phyloP scores from a whole-genome alignment of 2,888 invertebrate species.

The Protodeltote pygarga region DNA sequence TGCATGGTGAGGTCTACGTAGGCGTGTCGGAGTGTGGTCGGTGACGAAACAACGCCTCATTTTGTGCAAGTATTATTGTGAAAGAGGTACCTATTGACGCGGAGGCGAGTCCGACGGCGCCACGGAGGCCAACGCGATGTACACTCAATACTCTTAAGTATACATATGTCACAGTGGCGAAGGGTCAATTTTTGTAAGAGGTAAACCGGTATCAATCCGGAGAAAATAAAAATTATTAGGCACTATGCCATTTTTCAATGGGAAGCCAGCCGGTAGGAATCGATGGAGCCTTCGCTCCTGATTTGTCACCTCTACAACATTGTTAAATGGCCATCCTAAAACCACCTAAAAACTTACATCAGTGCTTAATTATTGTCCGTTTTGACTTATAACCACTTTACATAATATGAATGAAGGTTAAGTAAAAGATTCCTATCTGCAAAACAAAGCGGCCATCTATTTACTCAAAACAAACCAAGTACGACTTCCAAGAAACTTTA shows the following conservation, averaged over 20 bases:
- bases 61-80: conserved; percentile 82
- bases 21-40: conserved; percentile 75
- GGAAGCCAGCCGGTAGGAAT: too few species aligned
- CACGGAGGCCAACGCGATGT: conserved; percentile 63
- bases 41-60: conserved; percentile 79
- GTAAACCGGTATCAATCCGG: too few species aligned
- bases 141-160: conserved; percentile 49
- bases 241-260: too few species aligned
- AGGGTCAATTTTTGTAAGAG: too few species aligned
- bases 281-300: too few species aligned
- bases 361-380: conserved; percentile 23
- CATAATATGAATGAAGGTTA: conserved; percentile 30
- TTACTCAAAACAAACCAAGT: conserved; percentile 2
- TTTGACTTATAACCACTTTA: conserved; percentile 20
- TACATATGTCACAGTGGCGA: too few species aligned
- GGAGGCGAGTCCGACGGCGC: conserved; percentile 66
- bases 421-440: conserved; percentile 15
- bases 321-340: conserved; percentile 23
- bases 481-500: conserved; percentile 17
- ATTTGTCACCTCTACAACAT: conserved; percentile 34
- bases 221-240: too few species aligned
- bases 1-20: conserved; percentile 67
- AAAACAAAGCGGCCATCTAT: conserved; percentile 6
- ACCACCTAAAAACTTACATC: conserved; percentile 26
- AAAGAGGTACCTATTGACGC: conserved; percentile 74